Evolutionary conservation across 2,113 vertebrate species (phyloP).

Genomic region (Otolemur garnettii): DNA sequence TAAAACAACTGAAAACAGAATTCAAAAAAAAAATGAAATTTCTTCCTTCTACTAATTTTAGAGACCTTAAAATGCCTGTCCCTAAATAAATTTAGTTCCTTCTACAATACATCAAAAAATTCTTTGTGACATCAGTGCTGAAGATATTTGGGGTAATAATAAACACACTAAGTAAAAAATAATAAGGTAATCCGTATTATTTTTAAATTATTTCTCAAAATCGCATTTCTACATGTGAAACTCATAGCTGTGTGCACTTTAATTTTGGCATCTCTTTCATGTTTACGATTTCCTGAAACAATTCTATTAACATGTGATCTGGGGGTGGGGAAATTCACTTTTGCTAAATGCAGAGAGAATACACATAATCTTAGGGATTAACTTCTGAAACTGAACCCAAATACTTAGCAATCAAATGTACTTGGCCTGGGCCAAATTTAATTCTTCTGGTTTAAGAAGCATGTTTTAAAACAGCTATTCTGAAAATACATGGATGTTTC

Average conservation of each 20-base stretch:
- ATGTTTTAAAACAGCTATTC: neutral
- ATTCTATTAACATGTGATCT: constrained; percentile 20
- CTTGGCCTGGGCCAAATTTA: neutral
- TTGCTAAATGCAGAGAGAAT: constrained; percentile 46
- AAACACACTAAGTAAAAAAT: neutral
- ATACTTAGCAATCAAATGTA: neutral
- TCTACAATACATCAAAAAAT: constrained; percentile 51
- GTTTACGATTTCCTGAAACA: constrained; percentile 44
- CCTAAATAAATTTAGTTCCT: constrained; percentile 47
- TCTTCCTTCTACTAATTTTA: constrained; percentile 58
- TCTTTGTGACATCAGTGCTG: neutral
- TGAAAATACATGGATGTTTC: neutral
- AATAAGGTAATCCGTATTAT: neutral
- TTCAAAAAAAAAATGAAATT: neutral
- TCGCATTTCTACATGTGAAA: constrained; percentile 14
- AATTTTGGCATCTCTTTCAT: constrained; percentile 29
- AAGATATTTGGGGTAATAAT: constrained; percentile 59
- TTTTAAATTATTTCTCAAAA: constrained; percentile 44
- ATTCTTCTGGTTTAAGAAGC: constrained; percentile 28
- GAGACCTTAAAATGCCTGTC: neutral
- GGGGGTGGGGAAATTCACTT: neutral
- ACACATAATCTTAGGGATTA: constrained; percentile 38
- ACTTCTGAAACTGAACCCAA: neutral
- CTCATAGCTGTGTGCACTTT: neutral
- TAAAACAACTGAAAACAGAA: too few relatives aligned